A percentile compares a stretch with the other conserved stretches of the same genome.
phyloP scores from a whole-genome alignment of 1,140 invertebrate species.

The Hermatobates lingyangjiaoensis region DNA sequence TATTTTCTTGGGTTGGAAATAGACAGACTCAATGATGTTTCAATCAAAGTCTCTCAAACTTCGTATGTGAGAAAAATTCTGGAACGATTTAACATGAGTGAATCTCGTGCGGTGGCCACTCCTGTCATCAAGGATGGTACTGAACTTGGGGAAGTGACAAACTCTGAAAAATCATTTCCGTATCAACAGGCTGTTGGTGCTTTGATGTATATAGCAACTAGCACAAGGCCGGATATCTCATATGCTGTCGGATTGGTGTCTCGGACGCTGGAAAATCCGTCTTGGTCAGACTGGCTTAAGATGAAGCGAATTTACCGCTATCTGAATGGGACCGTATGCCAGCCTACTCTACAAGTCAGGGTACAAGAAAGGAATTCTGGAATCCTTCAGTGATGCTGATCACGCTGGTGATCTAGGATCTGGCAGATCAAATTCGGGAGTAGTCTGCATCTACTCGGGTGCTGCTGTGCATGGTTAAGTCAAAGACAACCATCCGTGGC shows the following conservation, averaged over 20 bases:
- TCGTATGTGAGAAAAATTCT: not conserved
- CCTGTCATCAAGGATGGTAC: constrained; percentile 1
- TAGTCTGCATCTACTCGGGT: not conserved
- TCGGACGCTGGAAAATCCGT: constrained; percentile 8
- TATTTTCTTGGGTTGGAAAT: constrained; percentile 4
- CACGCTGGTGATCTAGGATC: not conserved
- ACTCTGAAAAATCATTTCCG: not conserved
- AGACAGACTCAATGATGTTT: not conserved
- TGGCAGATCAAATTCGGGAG: not conserved
- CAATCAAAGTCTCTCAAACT: not conserved
- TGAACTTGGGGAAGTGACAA: not conserved
- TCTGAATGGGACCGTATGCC: constrained; percentile 8
- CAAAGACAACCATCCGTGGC: not conserved
- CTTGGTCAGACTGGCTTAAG: not conserved
- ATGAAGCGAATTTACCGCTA: constrained; percentile 12
- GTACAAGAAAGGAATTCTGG: not conserved
- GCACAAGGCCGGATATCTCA: constrained; percentile 22
- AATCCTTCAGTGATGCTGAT: not conserved
- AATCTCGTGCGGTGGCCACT: not conserved
- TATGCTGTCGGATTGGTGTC: constrained; percentile 20
- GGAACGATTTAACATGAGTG: constrained; percentile 3
- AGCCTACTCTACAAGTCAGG: constrained; percentile 1
- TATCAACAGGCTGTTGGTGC: constrained; percentile 20
- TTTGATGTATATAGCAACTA: constrained; percentile 20
- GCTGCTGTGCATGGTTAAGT: not conserved